Percentiles rank a stretch among this genome's conserved stretches.
Evolutionary conservation across 2,888 invertebrate genomes (phyloP).

Genomic region (Caenorhabditis auriculariae): DNA sequence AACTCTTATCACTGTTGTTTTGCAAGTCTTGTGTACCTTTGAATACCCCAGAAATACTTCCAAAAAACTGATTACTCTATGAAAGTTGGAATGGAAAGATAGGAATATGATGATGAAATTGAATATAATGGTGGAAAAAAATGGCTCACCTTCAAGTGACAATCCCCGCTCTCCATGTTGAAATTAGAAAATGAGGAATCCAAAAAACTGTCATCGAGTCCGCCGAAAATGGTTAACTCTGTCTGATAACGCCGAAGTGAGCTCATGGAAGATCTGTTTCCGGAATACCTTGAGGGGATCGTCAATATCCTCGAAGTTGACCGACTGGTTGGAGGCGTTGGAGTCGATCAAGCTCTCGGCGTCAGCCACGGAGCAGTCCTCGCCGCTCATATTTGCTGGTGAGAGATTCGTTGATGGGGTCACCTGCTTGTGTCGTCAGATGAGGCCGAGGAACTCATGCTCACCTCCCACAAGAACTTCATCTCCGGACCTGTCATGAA

Average conservation of each 20-base stretch:
- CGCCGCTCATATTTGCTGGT: conserved; percentile 30
- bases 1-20: too few species aligned
- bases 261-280: too few species aligned
- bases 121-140: too few species aligned
- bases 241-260: conserved; percentile 19
- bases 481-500: conserved; percentile 59
- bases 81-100: background rate
- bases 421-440: background rate
- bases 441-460: background rate
- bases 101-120: too few species aligned
- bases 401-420: conserved; percentile 28
- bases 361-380: conserved; percentile 41
- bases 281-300: conserved; percentile 40
- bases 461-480: conserved; percentile 56
- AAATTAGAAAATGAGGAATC: too few species aligned
- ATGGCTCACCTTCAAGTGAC: too few species aligned
- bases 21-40: too few species aligned
- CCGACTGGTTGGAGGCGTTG: conserved; percentile 38
- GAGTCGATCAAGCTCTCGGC: conserved; percentile 42
- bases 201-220: conserved; percentile 18
- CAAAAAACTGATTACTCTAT: too few species aligned
- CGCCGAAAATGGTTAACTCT: conserved; percentile 34
- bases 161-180: too few species aligned
- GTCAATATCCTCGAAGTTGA: conserved; percentile 56
- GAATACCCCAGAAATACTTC: too few species aligned